Evolutionary conservation across 1,140 invertebrate species (phyloP).

Genomic region (Drosophila tropicalis): DNA sequence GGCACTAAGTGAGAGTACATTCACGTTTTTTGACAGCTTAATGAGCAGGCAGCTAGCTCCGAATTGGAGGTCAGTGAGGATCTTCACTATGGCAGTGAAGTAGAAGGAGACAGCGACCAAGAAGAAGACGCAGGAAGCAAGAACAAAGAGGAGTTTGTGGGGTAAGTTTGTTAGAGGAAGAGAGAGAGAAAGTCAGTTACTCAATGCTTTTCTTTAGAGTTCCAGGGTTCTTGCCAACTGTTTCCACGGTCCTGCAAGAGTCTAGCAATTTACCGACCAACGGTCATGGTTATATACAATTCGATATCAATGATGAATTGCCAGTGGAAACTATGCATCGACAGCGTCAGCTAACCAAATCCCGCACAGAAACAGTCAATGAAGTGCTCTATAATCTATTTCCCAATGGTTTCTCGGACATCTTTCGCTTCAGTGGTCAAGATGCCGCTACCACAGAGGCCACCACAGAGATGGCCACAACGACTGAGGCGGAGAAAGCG

Average conservation of each 20-base stretch:
- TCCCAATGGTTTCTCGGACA: conserved; percentile 77
- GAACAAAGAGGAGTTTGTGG: conserved; percentile 42
- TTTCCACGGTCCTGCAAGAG: conserved; percentile 11
- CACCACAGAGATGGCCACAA: not conserved
- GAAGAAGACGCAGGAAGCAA: not conserved
- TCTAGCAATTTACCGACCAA: conserved; percentile 36
- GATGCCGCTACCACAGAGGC: conserved; percentile 39
- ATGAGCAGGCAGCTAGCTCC: conserved; percentile 48
- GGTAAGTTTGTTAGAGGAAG: conserved; percentile 37
- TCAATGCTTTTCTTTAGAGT: conserved; percentile 15
- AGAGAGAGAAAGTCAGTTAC: not conserved
- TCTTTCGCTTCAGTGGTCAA: conserved; percentile 71
- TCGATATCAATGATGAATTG: conserved; percentile 61
- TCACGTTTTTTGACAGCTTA: conserved; percentile 67
- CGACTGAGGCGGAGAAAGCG: conserved; percentile 1
- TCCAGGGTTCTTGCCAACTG: conserved; percentile 51
- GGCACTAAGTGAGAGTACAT: conserved; percentile 51
- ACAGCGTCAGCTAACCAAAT: conserved; percentile 35
- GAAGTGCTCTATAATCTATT: conserved; percentile 75
- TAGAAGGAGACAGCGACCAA: not conserved
- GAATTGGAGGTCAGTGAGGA: conserved; percentile 46
- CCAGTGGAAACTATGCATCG: conserved; percentile 30
- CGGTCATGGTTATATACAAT: conserved; percentile 74
- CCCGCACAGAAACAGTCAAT: conserved; percentile 65
- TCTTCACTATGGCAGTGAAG: conserved; percentile 29